Conservation (phyloP, 1,140 invertebrate species). For the Periplaneta americana region DNA sequence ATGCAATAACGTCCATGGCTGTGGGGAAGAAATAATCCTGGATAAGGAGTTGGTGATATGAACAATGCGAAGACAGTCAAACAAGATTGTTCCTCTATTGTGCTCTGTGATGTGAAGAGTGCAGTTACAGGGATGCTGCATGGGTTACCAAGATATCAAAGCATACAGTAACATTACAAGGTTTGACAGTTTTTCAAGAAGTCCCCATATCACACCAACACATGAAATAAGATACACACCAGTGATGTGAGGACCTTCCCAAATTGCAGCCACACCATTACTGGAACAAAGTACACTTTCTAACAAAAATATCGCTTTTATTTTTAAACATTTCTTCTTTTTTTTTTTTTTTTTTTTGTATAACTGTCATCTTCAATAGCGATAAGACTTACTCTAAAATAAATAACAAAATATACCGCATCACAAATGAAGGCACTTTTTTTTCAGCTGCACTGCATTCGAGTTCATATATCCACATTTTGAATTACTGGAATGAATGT, state of each 20-base stretch:
- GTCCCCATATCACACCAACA: not conserved
- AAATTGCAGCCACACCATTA: not conserved
- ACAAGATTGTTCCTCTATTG: not conserved
- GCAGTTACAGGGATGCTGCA: not conserved
- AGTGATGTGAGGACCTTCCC: not conserved
- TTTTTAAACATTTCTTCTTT: not conserved
- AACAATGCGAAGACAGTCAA: not conserved
- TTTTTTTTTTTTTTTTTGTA: too few species aligned
- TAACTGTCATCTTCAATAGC: not conserved
- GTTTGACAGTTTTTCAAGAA: not conserved
- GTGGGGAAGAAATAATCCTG: not conserved
- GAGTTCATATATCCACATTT: not conserved
- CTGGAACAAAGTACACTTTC: not conserved
- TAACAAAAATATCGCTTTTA: not conserved
- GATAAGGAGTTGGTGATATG: not conserved
- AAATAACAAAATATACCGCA: conserved; percentile 10
- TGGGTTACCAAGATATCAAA: not conserved
- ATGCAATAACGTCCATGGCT: not conserved
- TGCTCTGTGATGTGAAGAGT: not conserved
- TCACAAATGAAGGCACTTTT: conserved; percentile 12
- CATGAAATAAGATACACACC: not conserved
- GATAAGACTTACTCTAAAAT: conserved; percentile 3
- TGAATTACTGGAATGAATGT: not conserved
- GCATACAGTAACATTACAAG: not conserved
- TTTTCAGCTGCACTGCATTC: conserved; percentile 3